Evolutionary conservation across 2,113 vertebrate genomes (phyloP).

Genomic region (Leuciscus idus): DNA sequence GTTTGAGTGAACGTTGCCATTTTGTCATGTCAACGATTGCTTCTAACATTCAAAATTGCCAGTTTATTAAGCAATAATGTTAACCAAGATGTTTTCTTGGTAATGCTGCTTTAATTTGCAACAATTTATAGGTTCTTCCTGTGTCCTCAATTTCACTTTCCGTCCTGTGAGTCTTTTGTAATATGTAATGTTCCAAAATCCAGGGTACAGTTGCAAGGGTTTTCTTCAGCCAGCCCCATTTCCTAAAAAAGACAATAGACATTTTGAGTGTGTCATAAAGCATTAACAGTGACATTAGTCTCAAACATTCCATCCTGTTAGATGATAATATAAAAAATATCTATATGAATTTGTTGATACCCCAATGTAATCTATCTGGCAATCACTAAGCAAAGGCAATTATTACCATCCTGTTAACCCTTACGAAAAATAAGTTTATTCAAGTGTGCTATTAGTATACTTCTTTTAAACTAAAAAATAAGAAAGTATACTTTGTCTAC

Average conservation of each 20-base stretch:
- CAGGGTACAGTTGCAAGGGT: neutral
- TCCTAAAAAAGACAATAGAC: neutral
- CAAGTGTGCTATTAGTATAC: no score
- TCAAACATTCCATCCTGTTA: neutral
- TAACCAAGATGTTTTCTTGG: neutral
- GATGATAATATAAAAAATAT: neutral
- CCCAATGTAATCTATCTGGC: neutral
- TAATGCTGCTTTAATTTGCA: no score
- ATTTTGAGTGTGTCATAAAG: neutral
- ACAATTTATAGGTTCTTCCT: no score
- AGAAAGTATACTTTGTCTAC: no score
- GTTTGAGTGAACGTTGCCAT: neutral
- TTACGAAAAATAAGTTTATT: no score
- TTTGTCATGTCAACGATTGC: neutral
- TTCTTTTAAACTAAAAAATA: no score
- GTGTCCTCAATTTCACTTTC: neutral
- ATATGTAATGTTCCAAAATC: neutral
- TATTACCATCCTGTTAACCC: neutral
- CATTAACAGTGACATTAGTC: neutral
- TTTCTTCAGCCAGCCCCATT: neutral
- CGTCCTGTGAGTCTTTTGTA: neutral
- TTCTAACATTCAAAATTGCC: neutral
- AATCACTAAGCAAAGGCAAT: neutral
- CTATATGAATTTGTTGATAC: neutral
- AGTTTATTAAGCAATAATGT: neutral